These are phyloP conservation scores for Unio pictorum DNA, from an alignment of 2,888 invertebrate species.

Conservation along the genomic window DNA sequence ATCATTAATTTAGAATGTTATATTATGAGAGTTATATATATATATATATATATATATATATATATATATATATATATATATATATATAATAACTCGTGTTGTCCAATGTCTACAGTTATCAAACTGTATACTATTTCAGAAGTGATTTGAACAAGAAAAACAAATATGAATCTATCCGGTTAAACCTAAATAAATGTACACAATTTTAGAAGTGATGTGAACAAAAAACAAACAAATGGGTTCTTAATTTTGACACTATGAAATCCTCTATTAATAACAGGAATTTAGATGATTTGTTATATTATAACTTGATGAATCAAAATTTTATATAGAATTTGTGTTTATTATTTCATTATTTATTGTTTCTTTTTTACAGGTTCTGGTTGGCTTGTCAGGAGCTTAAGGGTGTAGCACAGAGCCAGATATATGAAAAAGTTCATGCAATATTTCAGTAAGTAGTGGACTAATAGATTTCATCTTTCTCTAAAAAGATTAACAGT, in stretches of 20 bases:
- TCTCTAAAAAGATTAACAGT: background rate
- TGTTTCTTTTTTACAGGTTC: conserved; percentile 78
- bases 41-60: too few relatives aligned
- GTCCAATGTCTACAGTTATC: too few relatives aligned
- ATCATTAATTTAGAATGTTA: too few relatives aligned
- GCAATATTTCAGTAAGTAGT: conserved; percentile 68
- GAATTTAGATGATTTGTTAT: background rate
- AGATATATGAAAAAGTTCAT: conserved; percentile 72
- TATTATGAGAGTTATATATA: too few relatives aligned
- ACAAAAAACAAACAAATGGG: background rate
- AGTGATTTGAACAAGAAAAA: too few relatives aligned
- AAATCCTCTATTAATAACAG: background rate
- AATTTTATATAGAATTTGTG: background rate
- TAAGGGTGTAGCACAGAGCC: conserved; percentile 88
- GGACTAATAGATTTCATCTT: background rate
- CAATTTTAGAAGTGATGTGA: background rate
- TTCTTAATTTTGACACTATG: background rate
- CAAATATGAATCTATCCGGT: too few relatives aligned
- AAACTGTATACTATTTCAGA: too few relatives aligned
- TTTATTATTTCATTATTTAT: too few relatives aligned
- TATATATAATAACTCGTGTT: too few relatives aligned
- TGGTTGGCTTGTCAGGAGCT: conserved; percentile 89
- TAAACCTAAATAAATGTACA: too few relatives aligned
- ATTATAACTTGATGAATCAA: background rate
- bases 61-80: too few relatives aligned